A percentile compares a stretch with the other conserved stretches of the same genome.
Conservation (phyloP, 2,888 invertebrate species). For the Odontomyia ornata region DNA sequence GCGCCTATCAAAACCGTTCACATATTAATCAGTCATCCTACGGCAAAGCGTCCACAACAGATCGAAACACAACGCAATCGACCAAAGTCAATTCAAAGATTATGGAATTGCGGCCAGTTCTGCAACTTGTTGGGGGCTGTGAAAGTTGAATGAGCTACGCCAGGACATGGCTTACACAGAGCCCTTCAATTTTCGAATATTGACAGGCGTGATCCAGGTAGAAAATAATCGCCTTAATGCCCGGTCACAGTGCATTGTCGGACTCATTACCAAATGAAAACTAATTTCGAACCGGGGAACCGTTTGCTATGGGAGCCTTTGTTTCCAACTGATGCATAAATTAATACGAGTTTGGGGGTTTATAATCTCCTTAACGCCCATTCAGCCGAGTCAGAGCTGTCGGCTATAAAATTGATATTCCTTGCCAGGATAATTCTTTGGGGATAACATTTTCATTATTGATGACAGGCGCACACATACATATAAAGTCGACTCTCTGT, state of each 20-base stretch:
- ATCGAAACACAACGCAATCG: no score
- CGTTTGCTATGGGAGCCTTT: slow-evolving; percentile 3
- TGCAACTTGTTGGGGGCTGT: neutral
- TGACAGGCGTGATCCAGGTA: slow-evolving; percentile 12
- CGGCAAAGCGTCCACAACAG: neutral
- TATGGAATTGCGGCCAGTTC: neutral
- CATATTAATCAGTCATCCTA: slow-evolving; percentile 32
- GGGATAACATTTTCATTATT: slow-evolving; percentile 11
- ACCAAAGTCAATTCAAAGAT: neutral
- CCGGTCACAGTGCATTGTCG: neutral
- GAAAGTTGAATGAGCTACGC: neutral
- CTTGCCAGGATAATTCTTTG: neutral
- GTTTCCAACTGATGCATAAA: slow-evolving; percentile 1
- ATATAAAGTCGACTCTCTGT: neutral
- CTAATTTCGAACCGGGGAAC: neutral
- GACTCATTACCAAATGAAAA: slow-evolving; percentile 14
- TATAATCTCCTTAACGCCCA: slow-evolving; percentile 12
- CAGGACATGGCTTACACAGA: neutral
- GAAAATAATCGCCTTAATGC: slow-evolving; percentile 19
- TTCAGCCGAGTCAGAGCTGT: neutral
- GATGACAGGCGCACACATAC: neutral
- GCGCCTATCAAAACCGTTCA: slow-evolving; percentile 7
- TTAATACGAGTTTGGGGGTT: slow-evolving; percentile 25
- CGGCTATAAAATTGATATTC: slow-evolving; percentile 29
- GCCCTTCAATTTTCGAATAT: neutral